Base-by-base conservation (phyloP, 2,888 invertebrate genomes). In the Drosophila mercatorum region DNA sequence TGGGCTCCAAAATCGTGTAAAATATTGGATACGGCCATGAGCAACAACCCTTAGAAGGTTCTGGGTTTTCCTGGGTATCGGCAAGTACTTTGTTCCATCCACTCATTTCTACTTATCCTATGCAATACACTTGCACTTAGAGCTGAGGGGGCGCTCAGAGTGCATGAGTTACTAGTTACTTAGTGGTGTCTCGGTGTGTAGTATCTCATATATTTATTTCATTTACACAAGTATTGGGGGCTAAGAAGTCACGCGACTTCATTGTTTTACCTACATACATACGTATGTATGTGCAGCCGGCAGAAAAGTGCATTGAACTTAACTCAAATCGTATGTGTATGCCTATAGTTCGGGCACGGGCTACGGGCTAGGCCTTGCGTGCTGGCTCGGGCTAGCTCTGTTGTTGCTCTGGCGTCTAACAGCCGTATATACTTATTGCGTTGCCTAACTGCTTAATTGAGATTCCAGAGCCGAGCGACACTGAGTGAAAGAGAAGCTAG, bases 371-470 rank as follows among this genome's bases (percentile, higher is more conserved):
- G 72, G 67, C 63, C 60, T 63, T 67, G 75, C 77, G 70, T 79
- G 77, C 36, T 75, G 68, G 59, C 58, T 59, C 79, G 62, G 41
- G 62, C 57, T 52, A 62, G 68, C 66, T 65, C 49, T 52, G 52
- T 61, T 17, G 44, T 47, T 66, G 59, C 64, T 75, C 64, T 44
- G 62, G 59, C 66, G 73, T 73, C 70, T 68, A 80, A 69, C 68
- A 68, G 64, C 68, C 68, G 79, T 81, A 72, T 75, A 86, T 83
- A 81, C 85, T 85, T 76, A 88, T 85, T 81, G 81, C 67, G 72
- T 75, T 72, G 68, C 68, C 65, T 71, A 72, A 62, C 56, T 65
- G 63, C 80, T 77, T 80, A 80, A 80, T 80, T 75, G 75, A 75
- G 72, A 65, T 66, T 78, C 62, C 70, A 61, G 53, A 77, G 72